Conservation (phyloP, 2,888 invertebrate genomes). For the Venusia cambrica region DNA sequence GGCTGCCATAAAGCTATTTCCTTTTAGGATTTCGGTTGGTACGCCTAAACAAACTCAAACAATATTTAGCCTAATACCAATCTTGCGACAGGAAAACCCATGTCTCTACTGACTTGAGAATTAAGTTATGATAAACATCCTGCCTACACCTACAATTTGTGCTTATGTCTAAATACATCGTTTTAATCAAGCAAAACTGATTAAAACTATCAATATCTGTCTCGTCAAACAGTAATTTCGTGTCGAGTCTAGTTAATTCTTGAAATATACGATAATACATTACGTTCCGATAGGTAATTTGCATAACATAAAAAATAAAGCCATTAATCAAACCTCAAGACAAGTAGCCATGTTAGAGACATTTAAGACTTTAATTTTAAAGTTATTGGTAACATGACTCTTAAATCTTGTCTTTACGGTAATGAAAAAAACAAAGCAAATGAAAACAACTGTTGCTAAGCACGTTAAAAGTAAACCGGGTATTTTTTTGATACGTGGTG, state of each 20-base stretch:
- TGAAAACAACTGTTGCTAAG: no score
- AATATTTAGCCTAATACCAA: conserved; percentile 8
- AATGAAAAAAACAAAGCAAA: no score
- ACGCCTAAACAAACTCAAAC: no score
- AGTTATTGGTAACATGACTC: conserved; percentile 13
- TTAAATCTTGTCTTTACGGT: conserved; percentile 1
- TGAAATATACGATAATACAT: conserved; percentile 28
- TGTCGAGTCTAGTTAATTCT: conserved; percentile 18
- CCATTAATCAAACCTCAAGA: conserved; percentile 29
- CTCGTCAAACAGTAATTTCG: conserved; percentile 16
- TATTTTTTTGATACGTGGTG: conserved; percentile 4
- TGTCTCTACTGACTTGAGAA: conserved; percentile 6
- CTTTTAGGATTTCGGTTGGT: conserved; percentile 14
- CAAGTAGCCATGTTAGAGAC: conserved; percentile 22
- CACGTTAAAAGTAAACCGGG: not conserved
- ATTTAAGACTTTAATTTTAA: conserved; percentile 23
- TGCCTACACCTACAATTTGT: no score
- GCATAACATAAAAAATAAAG: conserved; percentile 22
- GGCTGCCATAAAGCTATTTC: conserved; percentile 11
- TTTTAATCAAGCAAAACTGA: conserved; percentile 1
- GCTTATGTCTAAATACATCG: no score
- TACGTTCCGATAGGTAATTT: conserved; percentile 26
- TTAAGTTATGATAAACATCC: no score
- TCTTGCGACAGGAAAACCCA: conserved; percentile 20
- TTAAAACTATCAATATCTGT: conserved; percentile 14